These are phyloP conservation scores for Acleris sparsana DNA, from an alignment of 2,888 invertebrate species.

Conservation along the genomic window DNA sequence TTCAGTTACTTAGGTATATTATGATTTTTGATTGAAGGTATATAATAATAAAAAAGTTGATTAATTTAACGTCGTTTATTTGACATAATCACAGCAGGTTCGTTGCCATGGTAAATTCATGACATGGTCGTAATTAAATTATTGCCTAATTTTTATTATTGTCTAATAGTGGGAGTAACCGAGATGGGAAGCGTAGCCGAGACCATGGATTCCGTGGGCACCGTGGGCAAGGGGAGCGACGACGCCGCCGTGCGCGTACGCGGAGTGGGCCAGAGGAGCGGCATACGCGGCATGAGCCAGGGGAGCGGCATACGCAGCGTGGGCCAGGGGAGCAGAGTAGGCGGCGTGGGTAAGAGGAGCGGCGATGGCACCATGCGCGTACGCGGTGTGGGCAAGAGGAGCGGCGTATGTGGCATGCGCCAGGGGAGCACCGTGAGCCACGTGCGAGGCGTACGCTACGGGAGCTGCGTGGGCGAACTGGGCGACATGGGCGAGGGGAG, in stretches of 20 bases:
- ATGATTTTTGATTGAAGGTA: too few species aligned
- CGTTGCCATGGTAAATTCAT: constrained; percentile 36
- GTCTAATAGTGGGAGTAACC: constrained; percentile 54
- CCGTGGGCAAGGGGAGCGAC: constrained; percentile 31
- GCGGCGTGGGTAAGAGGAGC: constrained; percentile 39
- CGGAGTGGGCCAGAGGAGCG: constrained; percentile 39
- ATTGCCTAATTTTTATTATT: constrained; percentile 41
- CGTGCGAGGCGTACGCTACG: constrained; percentile 46
- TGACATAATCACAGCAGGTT: constrained; percentile 54
- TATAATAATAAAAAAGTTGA: not conserved
- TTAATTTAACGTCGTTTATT: constrained; percentile 38
- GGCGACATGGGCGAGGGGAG: constrained; percentile 40
- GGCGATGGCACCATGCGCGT: constrained; percentile 42
- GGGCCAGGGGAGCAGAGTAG: constrained; percentile 38
- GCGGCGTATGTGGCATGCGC: constrained; percentile 47
- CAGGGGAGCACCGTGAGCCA: constrained; percentile 43
- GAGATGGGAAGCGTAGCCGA: constrained; percentile 46
- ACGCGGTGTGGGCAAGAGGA: constrained; percentile 43
- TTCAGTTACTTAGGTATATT: too few species aligned
- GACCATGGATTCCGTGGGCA: constrained; percentile 37
- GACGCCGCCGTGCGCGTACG: constrained; percentile 39
- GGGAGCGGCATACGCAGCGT: constrained; percentile 37
- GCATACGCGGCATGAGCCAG: constrained; percentile 39
- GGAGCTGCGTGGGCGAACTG: constrained; percentile 40
- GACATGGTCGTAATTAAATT: constrained; percentile 49